These are phyloP conservation scores for Gisinianus flammeolus DNA, from an alignment of 2,888 invertebrate genomes.

Conservation along the genomic window DNA sequence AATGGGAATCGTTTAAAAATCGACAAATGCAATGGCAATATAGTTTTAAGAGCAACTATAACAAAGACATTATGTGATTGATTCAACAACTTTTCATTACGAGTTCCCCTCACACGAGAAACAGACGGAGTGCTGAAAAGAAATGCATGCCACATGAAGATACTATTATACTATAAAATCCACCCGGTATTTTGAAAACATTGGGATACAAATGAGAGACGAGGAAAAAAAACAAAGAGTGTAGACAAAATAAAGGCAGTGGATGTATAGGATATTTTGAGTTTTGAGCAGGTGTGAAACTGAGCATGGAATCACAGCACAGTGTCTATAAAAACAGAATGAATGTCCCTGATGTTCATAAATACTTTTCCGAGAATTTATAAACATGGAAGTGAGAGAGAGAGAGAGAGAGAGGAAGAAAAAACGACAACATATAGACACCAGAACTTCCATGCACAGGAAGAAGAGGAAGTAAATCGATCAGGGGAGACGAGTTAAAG, in stretches of 20 bases:
- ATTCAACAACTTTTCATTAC: no score
- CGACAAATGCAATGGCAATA: no score
- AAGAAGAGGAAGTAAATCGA: conserved; percentile 32
- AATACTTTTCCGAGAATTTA: conserved; percentile 14
- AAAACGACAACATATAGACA: not conserved
- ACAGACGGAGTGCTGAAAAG: no score
- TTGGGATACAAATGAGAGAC: no score
- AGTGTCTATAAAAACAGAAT: not conserved
- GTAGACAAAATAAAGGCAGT: not conserved
- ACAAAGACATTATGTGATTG: no score
- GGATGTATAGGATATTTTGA: not conserved
- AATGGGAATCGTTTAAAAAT: no score
- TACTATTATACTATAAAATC: no score
- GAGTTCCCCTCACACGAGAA: no score
- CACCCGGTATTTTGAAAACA: no score
- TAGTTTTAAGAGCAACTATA: no score
- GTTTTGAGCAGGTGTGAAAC: conserved; percentile 25
- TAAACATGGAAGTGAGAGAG: conserved; percentile 13
- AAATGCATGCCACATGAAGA: no score
- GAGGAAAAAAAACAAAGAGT: no score
- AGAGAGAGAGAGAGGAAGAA: conserved; percentile 3
- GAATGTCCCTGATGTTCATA: conserved; percentile 1
- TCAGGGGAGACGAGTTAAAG: conserved; percentile 35
- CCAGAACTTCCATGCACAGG: not conserved
- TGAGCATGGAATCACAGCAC: conserved; percentile 13